Percentiles rank a stretch among this genome's conserved stretches.
Conservation (phyloP, 2,888 invertebrate species). For the Mythimna loreyi region DNA sequence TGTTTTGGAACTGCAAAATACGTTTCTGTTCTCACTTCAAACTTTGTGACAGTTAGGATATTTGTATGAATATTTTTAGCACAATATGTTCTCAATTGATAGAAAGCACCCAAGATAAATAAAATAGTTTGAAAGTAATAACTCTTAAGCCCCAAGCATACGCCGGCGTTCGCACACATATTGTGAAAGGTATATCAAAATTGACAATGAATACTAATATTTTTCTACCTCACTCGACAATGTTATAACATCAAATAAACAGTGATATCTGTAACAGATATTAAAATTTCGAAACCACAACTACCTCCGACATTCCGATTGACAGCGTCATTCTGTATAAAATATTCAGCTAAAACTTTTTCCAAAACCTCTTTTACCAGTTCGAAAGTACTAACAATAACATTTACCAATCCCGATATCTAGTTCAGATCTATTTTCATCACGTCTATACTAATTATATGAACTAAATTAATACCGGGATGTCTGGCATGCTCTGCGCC, state of each 20-base stretch:
- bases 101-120: background rate
- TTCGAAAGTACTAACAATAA: conserved; percentile 25
- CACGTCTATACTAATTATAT: conserved; percentile 68
- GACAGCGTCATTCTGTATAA: background rate
- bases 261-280: background rate
- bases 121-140: too few relatives aligned
- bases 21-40: background rate
- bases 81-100: too few relatives aligned
- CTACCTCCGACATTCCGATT: background rate
- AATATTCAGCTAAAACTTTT: conserved; percentile 9
- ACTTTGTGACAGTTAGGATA: background rate
- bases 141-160: too few relatives aligned
- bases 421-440: conserved; percentile 59
- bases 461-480: conserved; percentile 69
- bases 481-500: conserved; percentile 49
- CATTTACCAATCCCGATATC: conserved; percentile 35
- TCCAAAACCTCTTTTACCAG: background rate
- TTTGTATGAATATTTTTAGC: background rate
- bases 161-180: too few relatives aligned
- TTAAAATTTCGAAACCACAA: background rate
- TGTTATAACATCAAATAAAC: background rate
- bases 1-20: conserved; percentile 17
- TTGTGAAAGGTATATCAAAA: too few relatives aligned
- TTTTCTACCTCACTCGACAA: background rate
- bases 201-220: too few relatives aligned